A percentile compares a stretch with the other conserved stretches of the same genome.
phyloP scores from a whole-genome alignment of 64 coral and sea anemone species.

The Catalaphyllia jardinei region DNA sequence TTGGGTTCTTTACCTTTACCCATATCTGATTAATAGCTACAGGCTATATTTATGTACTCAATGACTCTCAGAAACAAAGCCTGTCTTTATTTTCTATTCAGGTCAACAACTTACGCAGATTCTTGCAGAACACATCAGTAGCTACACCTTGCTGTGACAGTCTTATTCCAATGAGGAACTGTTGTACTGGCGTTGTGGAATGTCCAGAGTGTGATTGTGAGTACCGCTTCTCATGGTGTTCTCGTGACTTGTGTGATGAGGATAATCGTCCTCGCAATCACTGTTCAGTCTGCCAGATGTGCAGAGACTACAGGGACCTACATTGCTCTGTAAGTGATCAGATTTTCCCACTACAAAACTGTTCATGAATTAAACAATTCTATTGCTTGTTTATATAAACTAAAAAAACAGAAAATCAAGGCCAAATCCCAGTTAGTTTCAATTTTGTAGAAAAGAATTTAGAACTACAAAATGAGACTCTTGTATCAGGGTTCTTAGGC shows the following conservation, averaged over 20 bases:
- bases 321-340: conserved; percentile 56
- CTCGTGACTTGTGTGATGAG: conserved; percentile 33
- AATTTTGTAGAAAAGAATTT: not conserved
- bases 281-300: conserved; percentile 42
- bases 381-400: no score
- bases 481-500: not conserved
- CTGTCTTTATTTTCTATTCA: not conserved
- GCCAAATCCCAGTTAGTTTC: no score
- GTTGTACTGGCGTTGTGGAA: conserved; percentile 23
- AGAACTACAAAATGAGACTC: not conserved
- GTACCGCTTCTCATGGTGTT: conserved; percentile 50
- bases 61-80: no score
- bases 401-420: no score
- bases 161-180: conserved; percentile 11
- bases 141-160: conserved; percentile 32
- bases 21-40: no score
- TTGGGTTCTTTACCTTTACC: no score
- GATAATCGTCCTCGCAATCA: conserved; percentile 52
- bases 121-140: not conserved
- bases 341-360: not conserved
- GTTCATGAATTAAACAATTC: no score
- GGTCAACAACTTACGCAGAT: not conserved
- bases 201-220: conserved; percentile 50
- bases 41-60: no score
- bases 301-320: conserved; percentile 57